These are phyloP conservation scores for Paratilapia polleni DNA, from an alignment of 2,113 vertebrate species.

Conservation along the genomic window DNA sequence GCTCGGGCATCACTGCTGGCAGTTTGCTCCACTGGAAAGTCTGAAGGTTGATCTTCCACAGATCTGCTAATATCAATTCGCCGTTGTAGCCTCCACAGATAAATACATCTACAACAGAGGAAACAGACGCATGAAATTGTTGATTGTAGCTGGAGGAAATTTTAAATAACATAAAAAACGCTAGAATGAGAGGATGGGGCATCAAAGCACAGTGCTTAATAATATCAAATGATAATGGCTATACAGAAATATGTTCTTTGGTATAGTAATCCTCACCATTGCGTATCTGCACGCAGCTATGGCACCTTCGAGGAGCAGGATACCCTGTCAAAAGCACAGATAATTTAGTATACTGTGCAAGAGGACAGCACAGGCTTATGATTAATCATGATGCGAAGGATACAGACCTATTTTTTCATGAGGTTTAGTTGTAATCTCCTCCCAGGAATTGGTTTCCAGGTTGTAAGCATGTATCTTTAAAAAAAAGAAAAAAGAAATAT, in stretches of 20 bases:
- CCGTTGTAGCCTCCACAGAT: conserved; percentile 97
- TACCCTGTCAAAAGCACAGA: conserved; percentile 83
- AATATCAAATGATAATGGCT: not conserved
- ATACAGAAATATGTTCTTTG: not conserved
- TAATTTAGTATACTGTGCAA: not conserved
- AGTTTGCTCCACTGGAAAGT: conserved; percentile 95
- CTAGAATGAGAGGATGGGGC: not conserved
- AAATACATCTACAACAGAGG: conserved; percentile 86
- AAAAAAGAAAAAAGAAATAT: not conserved
- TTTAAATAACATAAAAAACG: not conserved
- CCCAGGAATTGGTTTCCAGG: conserved; percentile 98
- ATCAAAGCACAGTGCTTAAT: not conserved
- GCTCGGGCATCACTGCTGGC: conserved; percentile 94
- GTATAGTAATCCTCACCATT: conserved; percentile 82
- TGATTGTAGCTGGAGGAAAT: not conserved
- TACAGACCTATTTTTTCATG: conserved; percentile 93
- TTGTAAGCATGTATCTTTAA: conserved; percentile 95
- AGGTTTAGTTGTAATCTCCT: conserved; percentile 94
- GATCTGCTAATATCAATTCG: conserved; percentile 92
- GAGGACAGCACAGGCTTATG: not conserved
- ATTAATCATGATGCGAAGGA: not conserved
- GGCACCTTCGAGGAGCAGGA: conserved; percentile 94
- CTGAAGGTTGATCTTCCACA: conserved; percentile 95
- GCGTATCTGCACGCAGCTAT: conserved; percentile 97
- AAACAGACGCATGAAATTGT: not conserved